A percentile compares a stretch with the other conserved stretches of the same genome.
Conservation (phyloP, 2,113 vertebrate species). For the Mellivora capensis region DNA sequence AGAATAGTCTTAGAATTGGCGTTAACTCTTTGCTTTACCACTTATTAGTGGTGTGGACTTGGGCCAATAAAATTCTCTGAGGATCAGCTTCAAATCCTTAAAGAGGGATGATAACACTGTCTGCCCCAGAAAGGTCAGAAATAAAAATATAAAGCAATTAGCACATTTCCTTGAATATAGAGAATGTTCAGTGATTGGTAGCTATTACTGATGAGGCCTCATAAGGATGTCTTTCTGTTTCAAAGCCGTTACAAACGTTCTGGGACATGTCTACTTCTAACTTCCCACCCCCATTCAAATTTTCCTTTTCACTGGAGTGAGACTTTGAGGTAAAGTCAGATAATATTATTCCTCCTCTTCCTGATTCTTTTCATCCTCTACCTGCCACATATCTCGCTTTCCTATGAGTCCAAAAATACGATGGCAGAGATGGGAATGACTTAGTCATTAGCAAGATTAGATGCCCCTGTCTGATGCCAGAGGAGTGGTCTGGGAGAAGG, state of each 20-base stretch:
- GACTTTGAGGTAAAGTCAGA: not conserved
- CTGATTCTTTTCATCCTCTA: not conserved
- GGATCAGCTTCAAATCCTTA: not conserved
- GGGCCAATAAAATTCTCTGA: not conserved
- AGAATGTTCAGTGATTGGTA: not conserved
- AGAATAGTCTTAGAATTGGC: not conserved
- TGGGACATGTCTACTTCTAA: not conserved
- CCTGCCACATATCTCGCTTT: not conserved
- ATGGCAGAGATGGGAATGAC: not conserved
- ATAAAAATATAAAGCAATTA: not conserved
- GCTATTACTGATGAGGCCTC: not conserved
- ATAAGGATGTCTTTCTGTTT: not conserved
- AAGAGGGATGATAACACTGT: not conserved
- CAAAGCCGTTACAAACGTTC: not conserved
- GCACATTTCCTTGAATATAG: not conserved
- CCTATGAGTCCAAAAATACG: not conserved
- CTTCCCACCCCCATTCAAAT: not conserved
- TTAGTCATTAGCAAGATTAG: conserved; percentile 18
- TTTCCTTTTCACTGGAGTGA: not conserved
- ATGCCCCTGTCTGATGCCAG: not conserved
- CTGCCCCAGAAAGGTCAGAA: not conserved
- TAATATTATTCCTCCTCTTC: not conserved
- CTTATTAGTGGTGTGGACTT: not conserved
- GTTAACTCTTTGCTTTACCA: not conserved
- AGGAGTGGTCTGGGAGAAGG: not conserved